Percentiles rank a stretch among this genome's conserved stretches.
Evolutionary conservation across 2,113 vertebrate species (phyloP).

Genomic region (Peucedramus taeniatus): DNA sequence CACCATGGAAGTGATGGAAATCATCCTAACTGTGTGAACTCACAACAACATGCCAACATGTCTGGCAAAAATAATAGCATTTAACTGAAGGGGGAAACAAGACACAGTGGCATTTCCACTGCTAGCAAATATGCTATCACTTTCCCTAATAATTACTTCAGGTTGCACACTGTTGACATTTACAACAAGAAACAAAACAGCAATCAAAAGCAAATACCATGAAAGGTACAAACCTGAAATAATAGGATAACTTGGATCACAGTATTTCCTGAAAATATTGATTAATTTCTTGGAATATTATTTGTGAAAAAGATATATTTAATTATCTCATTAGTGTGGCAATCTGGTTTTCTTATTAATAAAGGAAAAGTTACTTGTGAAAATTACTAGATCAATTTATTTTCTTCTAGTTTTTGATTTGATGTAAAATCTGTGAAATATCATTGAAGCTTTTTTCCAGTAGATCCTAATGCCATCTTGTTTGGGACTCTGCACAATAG

Average conservation of each 20-base stretch:
- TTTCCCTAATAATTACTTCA: constrained; percentile 42
- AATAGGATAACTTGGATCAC: neutral
- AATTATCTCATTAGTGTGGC: neutral
- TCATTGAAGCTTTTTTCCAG: neutral
- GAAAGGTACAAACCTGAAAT: constrained; percentile 10
- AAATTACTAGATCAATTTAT: neutral
- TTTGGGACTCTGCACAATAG: neutral
- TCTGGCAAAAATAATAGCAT: neutral
- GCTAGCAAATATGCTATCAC: neutral
- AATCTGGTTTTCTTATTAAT: constrained; percentile 3
- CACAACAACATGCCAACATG: neutral
- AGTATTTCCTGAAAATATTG: constrained; percentile 32
- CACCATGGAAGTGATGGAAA: neutral
- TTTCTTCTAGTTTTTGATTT: constrained; percentile 3
- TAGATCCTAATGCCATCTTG: neutral
- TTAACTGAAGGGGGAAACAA: neutral
- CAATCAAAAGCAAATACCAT: constrained; percentile 2
- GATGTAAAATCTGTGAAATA: neutral
- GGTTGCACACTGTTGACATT: constrained; percentile 33
- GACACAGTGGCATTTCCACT: constrained; percentile 33
- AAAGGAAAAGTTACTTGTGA: neutral
- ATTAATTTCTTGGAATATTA: constrained; percentile 1
- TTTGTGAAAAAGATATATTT: neutral
- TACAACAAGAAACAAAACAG: constrained; percentile 35
- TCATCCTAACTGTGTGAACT: neutral